phyloP scores from a whole-genome alignment of 2,113 vertebrate species.

The Leuciscus idus region DNA sequence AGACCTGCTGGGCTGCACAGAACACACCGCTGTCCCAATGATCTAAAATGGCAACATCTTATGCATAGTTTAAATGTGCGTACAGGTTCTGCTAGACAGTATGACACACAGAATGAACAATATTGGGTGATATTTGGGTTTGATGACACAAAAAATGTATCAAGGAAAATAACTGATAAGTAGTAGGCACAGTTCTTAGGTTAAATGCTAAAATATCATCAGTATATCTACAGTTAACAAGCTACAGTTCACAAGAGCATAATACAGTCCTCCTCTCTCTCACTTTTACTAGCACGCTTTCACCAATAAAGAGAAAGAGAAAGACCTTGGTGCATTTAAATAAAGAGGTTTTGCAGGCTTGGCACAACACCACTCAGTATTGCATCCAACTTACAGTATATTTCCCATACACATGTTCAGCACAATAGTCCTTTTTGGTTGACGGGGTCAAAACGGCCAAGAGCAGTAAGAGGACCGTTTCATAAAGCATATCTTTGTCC shows the following conservation, averaged over 20 bases:
- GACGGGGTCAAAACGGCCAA: neutral
- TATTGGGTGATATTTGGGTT: slow-evolving; percentile 6
- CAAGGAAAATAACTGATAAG: neutral
- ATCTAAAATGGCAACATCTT: slow-evolving; percentile 40
- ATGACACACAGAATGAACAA: neutral
- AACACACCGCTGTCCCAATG: slow-evolving; percentile 31
- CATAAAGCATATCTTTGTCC: neutral
- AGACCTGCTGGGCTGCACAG: slow-evolving; percentile 58
- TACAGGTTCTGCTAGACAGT: slow-evolving; percentile 35
- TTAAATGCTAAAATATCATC: slow-evolving; percentile 23
- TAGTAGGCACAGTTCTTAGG: slow-evolving; percentile 41
- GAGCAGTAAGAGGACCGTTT: neutral
- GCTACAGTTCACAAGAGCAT: slow-evolving; percentile 28
- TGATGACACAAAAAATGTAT: neutral
- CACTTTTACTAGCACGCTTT: slow-evolving; percentile 19
- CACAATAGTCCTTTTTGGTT: slow-evolving; percentile 40
- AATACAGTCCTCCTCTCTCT: slow-evolving; percentile 27
- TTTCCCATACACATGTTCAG: slow-evolving; percentile 29
- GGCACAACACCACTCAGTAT: slow-evolving; percentile 27
- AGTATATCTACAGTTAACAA: slow-evolving; percentile 22
- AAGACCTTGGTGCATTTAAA: neutral
- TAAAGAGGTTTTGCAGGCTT: slow-evolving; percentile 21
- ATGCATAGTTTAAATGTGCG: slow-evolving; percentile 48
- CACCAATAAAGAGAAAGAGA: slow-evolving; percentile 25
- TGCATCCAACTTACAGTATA: slow-evolving; percentile 32